Evolutionary conservation across 2,113 vertebrate genomes (phyloP).

Genomic region (Alexandromys fortis): DNA sequence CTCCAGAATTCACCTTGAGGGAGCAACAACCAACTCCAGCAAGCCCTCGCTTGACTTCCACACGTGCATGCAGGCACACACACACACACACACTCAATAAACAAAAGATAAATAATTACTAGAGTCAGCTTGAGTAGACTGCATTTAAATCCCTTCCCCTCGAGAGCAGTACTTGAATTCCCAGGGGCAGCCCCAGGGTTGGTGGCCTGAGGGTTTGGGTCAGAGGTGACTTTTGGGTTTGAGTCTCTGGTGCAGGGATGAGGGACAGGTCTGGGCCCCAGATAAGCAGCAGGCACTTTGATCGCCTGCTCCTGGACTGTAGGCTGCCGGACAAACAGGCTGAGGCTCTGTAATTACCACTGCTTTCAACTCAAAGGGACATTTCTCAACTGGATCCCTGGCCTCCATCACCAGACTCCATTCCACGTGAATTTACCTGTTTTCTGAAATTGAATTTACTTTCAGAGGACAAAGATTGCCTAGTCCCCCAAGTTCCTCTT

Average conservation of each 20-base stretch:
- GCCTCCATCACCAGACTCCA: neutral
- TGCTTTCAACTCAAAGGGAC: constrained; percentile 22
- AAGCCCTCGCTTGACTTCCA: neutral
- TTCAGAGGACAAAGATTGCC: neutral
- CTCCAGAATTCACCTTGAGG: neutral
- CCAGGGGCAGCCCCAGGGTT: neutral
- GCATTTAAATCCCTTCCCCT: neutral
- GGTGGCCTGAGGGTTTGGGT: neutral
- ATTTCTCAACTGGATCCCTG: constrained; percentile 18
- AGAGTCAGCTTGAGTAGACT: neutral
- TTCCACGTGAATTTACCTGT: neutral
- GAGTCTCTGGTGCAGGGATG: neutral
- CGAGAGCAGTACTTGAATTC: neutral
- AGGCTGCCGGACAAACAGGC: constrained; percentile 16
- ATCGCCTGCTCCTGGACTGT: neutral
- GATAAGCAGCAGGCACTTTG: neutral
- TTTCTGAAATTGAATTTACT: constrained; percentile 36
- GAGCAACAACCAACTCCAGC: no score
- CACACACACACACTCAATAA: neutral
- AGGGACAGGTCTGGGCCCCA: neutral
- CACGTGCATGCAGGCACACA: no score
- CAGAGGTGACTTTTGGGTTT: neutral
- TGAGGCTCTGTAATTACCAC: constrained; percentile 11
- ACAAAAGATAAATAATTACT: neutral
- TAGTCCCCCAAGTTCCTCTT: neutral